A percentile compares a stretch with the other conserved stretches of the same genome.
These are phyloP conservation scores for Fabriciana adippe DNA, from an alignment of 2,888 invertebrate species.

Conservation along the genomic window DNA sequence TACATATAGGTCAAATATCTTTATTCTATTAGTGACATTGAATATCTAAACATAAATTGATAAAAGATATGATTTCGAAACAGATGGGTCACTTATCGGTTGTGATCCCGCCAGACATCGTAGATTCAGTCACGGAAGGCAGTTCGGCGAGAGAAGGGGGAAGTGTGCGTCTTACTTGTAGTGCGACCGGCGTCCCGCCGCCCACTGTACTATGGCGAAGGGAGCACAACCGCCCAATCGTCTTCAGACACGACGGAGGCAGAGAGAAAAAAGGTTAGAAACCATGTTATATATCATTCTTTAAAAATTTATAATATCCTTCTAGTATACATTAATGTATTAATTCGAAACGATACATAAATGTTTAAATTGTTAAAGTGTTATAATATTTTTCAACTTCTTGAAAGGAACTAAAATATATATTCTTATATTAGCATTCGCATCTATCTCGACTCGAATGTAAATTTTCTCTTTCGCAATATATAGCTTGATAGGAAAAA, in stretches of 20 bases:
- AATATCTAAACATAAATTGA: not conserved
- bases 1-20: too few species aligned
- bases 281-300: too few species aligned
- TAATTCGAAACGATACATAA: too few species aligned
- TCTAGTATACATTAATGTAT: too few species aligned
- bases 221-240: conserved; percentile 89
- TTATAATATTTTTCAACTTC: too few species aligned
- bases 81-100: conserved; percentile 94
- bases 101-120: conserved; percentile 93
- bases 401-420: too few species aligned
- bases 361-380: too few species aligned
- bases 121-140: conserved; percentile 88
- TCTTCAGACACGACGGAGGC: conserved; percentile 87
- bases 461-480: too few species aligned
- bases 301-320: too few species aligned
- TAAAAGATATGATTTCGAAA: conserved; percentile 17
- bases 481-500: too few species aligned
- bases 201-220: conserved; percentile 91
- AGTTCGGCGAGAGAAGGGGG: conserved; percentile 92
- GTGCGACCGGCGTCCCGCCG: conserved; percentile 90
- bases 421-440: too few species aligned
- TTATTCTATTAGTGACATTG: not conserved
- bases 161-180: conserved; percentile 88
- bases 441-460: too few species aligned
- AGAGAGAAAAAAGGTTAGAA: conserved; percentile 87